Evolutionary conservation across 2,113 vertebrate species (phyloP).

Genomic region (Dissostichus mawsoni): DNA sequence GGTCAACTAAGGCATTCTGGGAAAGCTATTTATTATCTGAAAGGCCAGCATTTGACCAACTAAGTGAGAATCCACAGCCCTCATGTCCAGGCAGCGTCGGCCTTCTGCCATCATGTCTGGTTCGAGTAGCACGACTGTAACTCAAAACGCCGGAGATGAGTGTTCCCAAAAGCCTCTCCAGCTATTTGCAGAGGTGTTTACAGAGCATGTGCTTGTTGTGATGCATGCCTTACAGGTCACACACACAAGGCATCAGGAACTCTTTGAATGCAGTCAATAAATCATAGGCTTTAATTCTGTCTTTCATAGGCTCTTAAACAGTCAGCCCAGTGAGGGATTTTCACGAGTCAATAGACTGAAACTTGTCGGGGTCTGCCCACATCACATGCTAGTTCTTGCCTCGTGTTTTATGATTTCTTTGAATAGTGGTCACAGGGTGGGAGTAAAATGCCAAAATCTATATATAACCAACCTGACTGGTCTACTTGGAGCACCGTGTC

Average conservation of each 20-base stretch:
- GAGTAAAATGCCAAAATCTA: neutral
- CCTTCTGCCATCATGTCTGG: slow-evolving; percentile 34
- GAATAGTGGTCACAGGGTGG: neutral
- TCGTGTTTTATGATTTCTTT: neutral
- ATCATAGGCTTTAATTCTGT: slow-evolving; percentile 13
- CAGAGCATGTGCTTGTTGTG: slow-evolving; percentile 75
- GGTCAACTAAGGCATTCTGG: no score
- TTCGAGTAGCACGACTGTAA: slow-evolving; percentile 58
- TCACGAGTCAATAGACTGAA: neutral
- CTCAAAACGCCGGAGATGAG: slow-evolving; percentile 42
- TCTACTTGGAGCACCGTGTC: neutral
- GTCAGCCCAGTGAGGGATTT: neutral
- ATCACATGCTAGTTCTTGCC: neutral
- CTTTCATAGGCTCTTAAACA: slow-evolving; percentile 15
- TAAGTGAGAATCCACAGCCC: neutral
- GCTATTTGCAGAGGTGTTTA: slow-evolving; percentile 83
- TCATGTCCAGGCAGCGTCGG: neutral
- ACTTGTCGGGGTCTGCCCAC: neutral
- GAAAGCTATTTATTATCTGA: neutral
- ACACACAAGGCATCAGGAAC: slow-evolving; percentile 10
- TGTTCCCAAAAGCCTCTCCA: slow-evolving; percentile 34
- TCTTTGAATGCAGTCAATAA: slow-evolving; percentile 15
- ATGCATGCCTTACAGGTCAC: slow-evolving; percentile 19
- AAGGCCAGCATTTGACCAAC: neutral
- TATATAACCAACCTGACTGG: neutral